Evolutionary conservation across 2,888 invertebrate species (phyloP), one percentile per base, ranked within the genome.

Genomic region (Hirudinaria manillensis): DNA sequence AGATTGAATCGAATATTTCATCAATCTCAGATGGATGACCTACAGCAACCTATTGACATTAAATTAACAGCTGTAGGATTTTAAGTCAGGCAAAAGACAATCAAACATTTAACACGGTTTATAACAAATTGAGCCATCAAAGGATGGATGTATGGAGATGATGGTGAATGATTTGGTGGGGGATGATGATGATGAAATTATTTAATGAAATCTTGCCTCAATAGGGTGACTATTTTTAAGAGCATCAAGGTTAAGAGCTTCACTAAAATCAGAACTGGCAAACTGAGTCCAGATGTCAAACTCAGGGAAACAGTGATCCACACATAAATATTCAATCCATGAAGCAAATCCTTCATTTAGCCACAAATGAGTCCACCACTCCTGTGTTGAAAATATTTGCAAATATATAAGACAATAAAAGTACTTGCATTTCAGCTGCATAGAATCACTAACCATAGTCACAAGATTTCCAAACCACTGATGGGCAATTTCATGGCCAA

Each of bases 401-500:
- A 51, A 24, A 73, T 24, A 55, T 38, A 55, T 24, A 36, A 2
- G 29, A 34, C 29, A 45, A 45, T 16, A 45, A 7, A 16, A 7
- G 45, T 1, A 45, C 13, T 16, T 10, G 16, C 45, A 45, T 16
- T 45, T 16, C 45, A 3, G 45, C 45, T 4, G 10, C 16, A 45
- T 7, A 45, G 45, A 45, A 45, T 2, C 24, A 61, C 68, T 34
- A 34, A 87, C 88, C 95, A 97, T 96, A 34, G 97, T 97, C 0
- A 96, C 96, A 68, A 97, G 88, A 85, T 97, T 96, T 10, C 97
- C 98, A 86, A 98, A 98, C 97, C 98, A 98, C 85, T 96, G 94
- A 86, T 97, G 97, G 3, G 95, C 94, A 72, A 98, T 87, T 85
- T 98, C 97, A 85, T 98, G 97, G 3, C 84, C 86, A 19, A 88